Conservation (phyloP, 2,888 invertebrate genomes). For the Fragum fragum region DNA sequence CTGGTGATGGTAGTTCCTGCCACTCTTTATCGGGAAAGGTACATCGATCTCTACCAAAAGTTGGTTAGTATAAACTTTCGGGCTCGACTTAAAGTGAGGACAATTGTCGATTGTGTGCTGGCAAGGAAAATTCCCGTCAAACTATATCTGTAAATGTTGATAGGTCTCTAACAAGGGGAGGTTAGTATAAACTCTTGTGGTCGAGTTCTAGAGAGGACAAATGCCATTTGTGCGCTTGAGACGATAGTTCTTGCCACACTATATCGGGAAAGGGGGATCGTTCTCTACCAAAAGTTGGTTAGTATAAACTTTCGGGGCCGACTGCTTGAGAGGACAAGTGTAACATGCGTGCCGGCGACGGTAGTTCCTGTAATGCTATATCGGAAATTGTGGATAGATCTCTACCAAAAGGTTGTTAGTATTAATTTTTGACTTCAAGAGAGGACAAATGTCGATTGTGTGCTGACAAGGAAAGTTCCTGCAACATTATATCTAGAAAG, state of each 20-base stretch:
- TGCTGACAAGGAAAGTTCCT: too few relatives aligned
- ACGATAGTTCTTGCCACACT: conserved; percentile 81
- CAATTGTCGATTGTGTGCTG: too few relatives aligned
- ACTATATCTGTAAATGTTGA: too few relatives aligned
- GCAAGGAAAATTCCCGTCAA: too few relatives aligned
- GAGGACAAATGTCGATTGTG: too few relatives aligned
- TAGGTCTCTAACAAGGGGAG: too few relatives aligned
- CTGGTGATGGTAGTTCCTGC: conserved; percentile 83
- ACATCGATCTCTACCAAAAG: conserved; percentile 76
- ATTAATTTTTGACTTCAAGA: too few relatives aligned
- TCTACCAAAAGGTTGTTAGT: conserved; percentile 78
- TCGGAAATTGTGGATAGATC: conserved; percentile 77
- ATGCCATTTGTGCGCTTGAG: conserved; percentile 85
- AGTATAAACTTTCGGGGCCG: conserved; percentile 77
- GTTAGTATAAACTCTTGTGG: too few relatives aligned
- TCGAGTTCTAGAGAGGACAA: conserved; percentile 83
- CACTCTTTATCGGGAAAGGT: conserved; percentile 79
- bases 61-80: conserved; percentile 75
- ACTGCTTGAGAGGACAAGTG: conserved; percentile 83
- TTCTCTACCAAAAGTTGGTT: conserved; percentile 79
- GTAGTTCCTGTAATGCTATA: conserved; percentile 81
- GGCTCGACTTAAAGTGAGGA: too few relatives aligned
- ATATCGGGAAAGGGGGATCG: conserved; percentile 79
- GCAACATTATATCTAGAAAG: too few relatives aligned
- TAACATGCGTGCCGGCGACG: conserved; percentile 84